Evolutionary conservation across 2,797 vertebrate genomes (phyloP), one percentile per base, ranked within the genome.

Genomic region (Phalloptychus januarius): DNA sequence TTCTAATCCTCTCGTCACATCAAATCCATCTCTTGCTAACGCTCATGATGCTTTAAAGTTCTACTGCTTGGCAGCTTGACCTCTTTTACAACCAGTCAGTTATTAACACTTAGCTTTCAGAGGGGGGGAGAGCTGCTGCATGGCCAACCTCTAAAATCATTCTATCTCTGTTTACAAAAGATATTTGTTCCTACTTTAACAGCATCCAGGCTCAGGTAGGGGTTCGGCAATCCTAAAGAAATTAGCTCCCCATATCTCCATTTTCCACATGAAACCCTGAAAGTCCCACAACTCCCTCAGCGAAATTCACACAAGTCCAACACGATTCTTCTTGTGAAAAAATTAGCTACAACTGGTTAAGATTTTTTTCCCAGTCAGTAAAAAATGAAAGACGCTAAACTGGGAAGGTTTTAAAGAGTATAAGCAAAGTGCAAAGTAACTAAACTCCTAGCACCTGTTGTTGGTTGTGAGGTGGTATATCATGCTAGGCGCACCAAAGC

Each of bases 21-120:
- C 46, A 46, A 33, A n/a, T 81, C 73, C n/a, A 46, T 65, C 38
- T 61, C 38, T 78, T 63, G 75, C 56, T 76, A 33, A 82, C 78
- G 58, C 73, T 88, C 83, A 73, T 75, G 65, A 46, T 61, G 25
- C 83, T 78, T 38, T 77, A 28, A 85, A 80, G 75, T 61, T 84
- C 67, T 75, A 8, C 72, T 76, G 56, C 79, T 88, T 83, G 84
- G 80, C 33, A 0, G 36, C 23, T 90, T 79, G 80, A 91, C 86
- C 88, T 84, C 79, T 85, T 93, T 91, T 87, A 92, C 89, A 89
- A 86, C 69, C 87, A 83, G 88, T 82, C 86, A 91, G 84, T 91
- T 88, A 86, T 78, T 52, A 69, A 77, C 52, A 54, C 63, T 65
- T 65, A 40, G 63, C 33, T 40, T 65, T 65, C 36, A 15, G 31